These are phyloP conservation scores for Diogma glabrata DNA, from an alignment of 2,888 invertebrate species.

Conservation along the genomic window DNA sequence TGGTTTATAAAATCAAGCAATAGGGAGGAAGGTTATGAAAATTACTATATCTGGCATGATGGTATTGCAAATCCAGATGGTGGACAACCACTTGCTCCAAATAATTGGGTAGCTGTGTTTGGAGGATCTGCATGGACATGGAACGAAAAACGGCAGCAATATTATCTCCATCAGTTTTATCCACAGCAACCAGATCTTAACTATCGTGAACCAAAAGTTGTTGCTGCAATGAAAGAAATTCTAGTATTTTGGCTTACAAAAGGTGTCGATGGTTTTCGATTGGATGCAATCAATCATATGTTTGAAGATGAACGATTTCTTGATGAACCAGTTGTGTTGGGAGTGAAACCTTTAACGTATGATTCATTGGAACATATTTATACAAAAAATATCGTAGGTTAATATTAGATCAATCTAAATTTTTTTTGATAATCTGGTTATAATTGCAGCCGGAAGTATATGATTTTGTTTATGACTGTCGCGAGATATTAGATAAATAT, in stretches of 20 bases:
- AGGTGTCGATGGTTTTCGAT: conserved; percentile 78
- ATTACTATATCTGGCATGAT: conserved; percentile 56
- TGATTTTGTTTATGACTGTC: conserved; percentile 54
- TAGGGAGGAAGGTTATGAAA: conserved; percentile 45
- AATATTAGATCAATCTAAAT: neutral
- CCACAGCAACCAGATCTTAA: conserved; percentile 71
- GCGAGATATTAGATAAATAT: conserved; percentile 28
- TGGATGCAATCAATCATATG: conserved; percentile 61
- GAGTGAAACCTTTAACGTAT: conserved; percentile 41
- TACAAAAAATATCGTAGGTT: conserved; percentile 45
- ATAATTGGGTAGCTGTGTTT: conserved; percentile 45
- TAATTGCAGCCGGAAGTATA: conserved; percentile 43
- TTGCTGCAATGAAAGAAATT: conserved; percentile 51
- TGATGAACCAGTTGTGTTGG: conserved; percentile 42
- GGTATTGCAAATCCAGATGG: conserved; percentile 14
- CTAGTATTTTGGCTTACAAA: conserved; percentile 69
- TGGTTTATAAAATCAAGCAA: conserved; percentile 62
- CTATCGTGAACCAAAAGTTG: conserved; percentile 55
- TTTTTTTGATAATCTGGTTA: neutral
- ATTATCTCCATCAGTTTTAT: conserved; percentile 70
- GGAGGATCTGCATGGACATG: conserved; percentile 66
- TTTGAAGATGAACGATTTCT: conserved; percentile 45
- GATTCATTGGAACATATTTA: conserved; percentile 49
- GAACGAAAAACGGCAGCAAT: conserved; percentile 50
- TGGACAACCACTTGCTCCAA: conserved; percentile 34